Evolutionary conservation across 2,113 vertebrate genomes (phyloP), one percentile per base, ranked within the genome.

Genomic region (Trochalopteron elliotii): DNA sequence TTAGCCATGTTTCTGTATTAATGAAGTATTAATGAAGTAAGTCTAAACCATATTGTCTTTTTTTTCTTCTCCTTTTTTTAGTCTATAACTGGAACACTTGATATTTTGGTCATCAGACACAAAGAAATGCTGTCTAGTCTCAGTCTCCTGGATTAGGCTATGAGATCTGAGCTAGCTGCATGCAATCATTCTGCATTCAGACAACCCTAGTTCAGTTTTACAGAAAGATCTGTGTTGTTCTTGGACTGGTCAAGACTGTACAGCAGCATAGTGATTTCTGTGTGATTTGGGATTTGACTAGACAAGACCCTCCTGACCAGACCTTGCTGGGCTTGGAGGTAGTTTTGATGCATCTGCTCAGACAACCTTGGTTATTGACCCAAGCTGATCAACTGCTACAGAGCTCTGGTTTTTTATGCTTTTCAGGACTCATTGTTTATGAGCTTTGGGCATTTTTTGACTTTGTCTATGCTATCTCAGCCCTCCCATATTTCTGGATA

Each of bases 361-460:
- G 47, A 55, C 22, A 70, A 1, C 22, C 25, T 56, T 30, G 30
- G 25, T 86, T 55, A 50, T 47, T 70, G 40, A 45, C 56, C 45
- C 25, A 45, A 65, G 65, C 4, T 28, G 14, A 76, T 71, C 19
- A 35, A 44, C n/a, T 0, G 0, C 37, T 3, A 4, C 82, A 44
- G n/a, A 67, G 47, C 53, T 87, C 56, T 60, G 44, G 23, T 16
- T 65, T n/a, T 13, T 47, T 23, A 19, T 0, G 7, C 45, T 70
- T 92, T 84, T 75, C 16, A 64, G 37, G 31, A 67, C 10, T 70
- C 21, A 7, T 69, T 61, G 42, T 69, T 90, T 61, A 30, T 35
- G 10, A 64, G 30, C 4, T 86, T 57, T 30, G 14, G 30, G 30
- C 25, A 33, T 30, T 63, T 74, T 79, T 70, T 65, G 2, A 6